Percentiles rank a stretch among this genome's conserved stretches.
These are phyloP conservation scores for Eucidaris tribuloides DNA, from an alignment of 35 echinoderm and acorn worm species.

Conservation along the genomic window DNA sequence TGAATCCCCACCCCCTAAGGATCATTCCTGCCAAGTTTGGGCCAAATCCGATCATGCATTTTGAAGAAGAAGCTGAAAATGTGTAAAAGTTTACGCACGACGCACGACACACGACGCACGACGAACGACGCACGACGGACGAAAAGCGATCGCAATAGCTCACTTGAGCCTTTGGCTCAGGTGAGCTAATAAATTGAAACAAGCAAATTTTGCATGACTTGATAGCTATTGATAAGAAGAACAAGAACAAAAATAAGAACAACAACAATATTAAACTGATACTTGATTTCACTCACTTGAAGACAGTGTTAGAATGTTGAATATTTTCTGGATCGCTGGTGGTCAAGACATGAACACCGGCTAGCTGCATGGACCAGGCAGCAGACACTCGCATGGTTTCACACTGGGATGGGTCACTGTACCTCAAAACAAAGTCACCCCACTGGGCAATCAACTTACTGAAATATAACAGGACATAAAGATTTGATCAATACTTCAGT, in stretches of 20 bases:
- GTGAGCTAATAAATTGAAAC: too few relatives aligned
- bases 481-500: background rate
- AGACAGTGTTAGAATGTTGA: background rate
- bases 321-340: background rate
- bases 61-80: too few relatives aligned
- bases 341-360: background rate
- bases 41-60: too few relatives aligned
- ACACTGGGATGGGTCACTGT: conserved; percentile 42
- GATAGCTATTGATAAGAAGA: background rate
- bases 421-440: conserved; percentile 37
- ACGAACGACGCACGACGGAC: too few relatives aligned
- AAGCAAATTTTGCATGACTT: too few relatives aligned
- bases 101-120: too few relatives aligned
- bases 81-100: too few relatives aligned
- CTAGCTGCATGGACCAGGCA: conserved; percentile 23
- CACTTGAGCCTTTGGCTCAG: too few relatives aligned
- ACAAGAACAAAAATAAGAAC: background rate
- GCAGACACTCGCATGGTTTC: conserved; percentile 40
- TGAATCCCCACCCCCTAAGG: too few relatives aligned
- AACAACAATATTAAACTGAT: background rate
- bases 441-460: background rate
- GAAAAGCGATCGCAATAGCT: too few relatives aligned
- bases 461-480: background rate
- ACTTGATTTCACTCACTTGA: background rate
- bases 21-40: too few relatives aligned